Base-by-base conservation (phyloP, 2,888 invertebrate genomes). In the Chaitophorus viminalis region DNA sequence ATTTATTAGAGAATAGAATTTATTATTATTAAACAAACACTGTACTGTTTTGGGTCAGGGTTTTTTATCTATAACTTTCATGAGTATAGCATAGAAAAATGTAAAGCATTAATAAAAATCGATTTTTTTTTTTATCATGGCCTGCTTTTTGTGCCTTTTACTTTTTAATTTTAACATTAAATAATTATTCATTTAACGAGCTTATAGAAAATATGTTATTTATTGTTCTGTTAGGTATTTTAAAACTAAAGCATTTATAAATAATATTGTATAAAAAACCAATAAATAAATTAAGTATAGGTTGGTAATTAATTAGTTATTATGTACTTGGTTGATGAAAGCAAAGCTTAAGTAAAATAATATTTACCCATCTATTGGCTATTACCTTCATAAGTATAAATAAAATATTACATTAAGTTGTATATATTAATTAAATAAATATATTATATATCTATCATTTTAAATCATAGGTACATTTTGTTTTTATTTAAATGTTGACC, bases 401-500 rank as follows among this genome's bases (percentile, higher is more conserved):
- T 39, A 11, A 11, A 9, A 39, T 39, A 39, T 39, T 39, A 39
- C 8, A 39, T 8, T 39, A 39, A 11, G 39, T 39, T 11, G 6
- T 39, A 39, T 39, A 18, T 54, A 8, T 54, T 54, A 54, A 54
- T 54, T 54, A 54, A n/a, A n/a, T n/a, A n/a, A n/a, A n/a, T n/a
- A n/a, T n/a, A n/a, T 54, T 9, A 39, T 54, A 54, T 54, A 54
- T 18, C 11, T 54, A 54, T 68, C 68, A 68, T 68, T n/a, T 54
- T 54, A 21, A 54, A 54, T 54, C n/a, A n/a, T n/a, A n/a, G 1
- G 14, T 68, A 29, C 11, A 5, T 9, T 68, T 68, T n/a, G 29
- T 33, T 39, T 68, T 46, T 65, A 79, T 60, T 79, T 65, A 5
- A 39, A 39, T 36, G 9, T 79, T 79, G 65, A 65, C 79, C 79